Evolutionary conservation across 2,113 vertebrate species (phyloP), one percentile per base, ranked within the genome.

Genomic region (Callipepla californica): DNA sequence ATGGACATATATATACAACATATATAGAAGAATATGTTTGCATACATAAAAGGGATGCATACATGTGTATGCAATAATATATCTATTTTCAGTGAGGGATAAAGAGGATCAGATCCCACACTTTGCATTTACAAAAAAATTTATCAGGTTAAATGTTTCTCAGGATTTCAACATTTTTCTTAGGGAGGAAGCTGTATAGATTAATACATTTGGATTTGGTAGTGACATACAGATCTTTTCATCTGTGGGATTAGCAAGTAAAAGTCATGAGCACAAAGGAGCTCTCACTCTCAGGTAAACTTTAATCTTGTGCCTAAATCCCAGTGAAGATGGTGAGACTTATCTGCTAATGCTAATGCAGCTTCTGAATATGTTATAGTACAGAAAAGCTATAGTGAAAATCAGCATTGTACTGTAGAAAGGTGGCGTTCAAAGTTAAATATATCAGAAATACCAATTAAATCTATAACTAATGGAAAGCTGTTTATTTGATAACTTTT

Each of bases 361-460:
- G 12, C 87, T 96, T 91, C 85, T 85, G 47, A 74, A 79, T 79
- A 48, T 79, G 57, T 61, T 76, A 58, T 30, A 75, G n/a, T 36
- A 65, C 36, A 79, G 48, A 84, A 91, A 40, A 92, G 87, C 75
- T 19, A 19, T 28, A 76, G 42, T 65, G 36, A 75, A 92, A 89
- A 70, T 62, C 38, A 88, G 5, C 28, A 7, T 2, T 80, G 9
- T 48, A 22, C 36, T 80, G 13, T 48, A 28, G 25, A 87, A 34
- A 57, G 12, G 7, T 55, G 40, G 36, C 13, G 78, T 96, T 45
- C 32, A 72, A 40, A 48, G 61, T 82, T 47, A 72, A 93, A 69
- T 75, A 25, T 44, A 30, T 77, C 59, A 85, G 53, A 89, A 79
- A 63, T 14, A 25, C 38, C 87, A 30, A 32, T 53, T 65, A 93